These are phyloP conservation scores for Clostera curtula DNA, from an alignment of 2,888 invertebrate genomes.

Conservation along the genomic window DNA sequence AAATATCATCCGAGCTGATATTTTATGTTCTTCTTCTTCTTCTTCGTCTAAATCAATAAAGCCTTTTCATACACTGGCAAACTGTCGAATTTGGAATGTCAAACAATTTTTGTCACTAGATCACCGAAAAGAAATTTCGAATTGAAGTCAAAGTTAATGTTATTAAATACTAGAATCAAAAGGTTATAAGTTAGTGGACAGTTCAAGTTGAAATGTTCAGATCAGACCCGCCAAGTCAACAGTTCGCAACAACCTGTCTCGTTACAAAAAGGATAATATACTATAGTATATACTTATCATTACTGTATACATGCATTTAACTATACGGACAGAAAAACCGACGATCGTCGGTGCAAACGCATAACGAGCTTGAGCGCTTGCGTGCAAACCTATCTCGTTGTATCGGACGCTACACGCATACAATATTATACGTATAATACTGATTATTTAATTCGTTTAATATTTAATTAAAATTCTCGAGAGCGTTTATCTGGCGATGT, in stretches of 20 bases:
- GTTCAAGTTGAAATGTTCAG: conserved; percentile 3
- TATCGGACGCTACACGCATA: conserved; percentile 61
- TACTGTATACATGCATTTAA: conserved; percentile 37
- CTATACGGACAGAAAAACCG: conserved; percentile 31
- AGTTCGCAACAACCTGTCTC: conserved; percentile 36
- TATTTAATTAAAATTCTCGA: conserved; percentile 74
- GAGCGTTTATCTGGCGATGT: conserved; percentile 73
- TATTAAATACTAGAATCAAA: conserved; percentile 8
- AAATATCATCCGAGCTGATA: conserved; percentile 63
- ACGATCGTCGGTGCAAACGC: conserved; percentile 24
- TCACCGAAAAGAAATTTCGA: conserved; percentile 16
- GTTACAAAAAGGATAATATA: conserved; percentile 15
- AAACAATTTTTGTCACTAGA: conserved; percentile 16
- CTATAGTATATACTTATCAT: conserved; percentile 20
- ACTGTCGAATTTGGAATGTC: conserved; percentile 48
- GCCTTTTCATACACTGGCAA: conserved; percentile 43
- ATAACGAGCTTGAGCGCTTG: conserved; percentile 42
- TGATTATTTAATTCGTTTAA: conserved; percentile 74
- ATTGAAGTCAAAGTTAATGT: conserved; percentile 17
- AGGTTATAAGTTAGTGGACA: conserved; percentile 7
- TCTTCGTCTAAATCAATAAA: conserved; percentile 55
- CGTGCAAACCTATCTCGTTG: conserved; percentile 52
- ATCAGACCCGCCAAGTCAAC: conserved; percentile 31
- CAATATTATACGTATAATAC: conserved; percentile 71
- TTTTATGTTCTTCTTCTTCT: conserved; percentile 38